These are phyloP conservation scores for Caradrina clavipalpis DNA, from an alignment of 2,888 invertebrate species.

Conservation along the genomic window DNA sequence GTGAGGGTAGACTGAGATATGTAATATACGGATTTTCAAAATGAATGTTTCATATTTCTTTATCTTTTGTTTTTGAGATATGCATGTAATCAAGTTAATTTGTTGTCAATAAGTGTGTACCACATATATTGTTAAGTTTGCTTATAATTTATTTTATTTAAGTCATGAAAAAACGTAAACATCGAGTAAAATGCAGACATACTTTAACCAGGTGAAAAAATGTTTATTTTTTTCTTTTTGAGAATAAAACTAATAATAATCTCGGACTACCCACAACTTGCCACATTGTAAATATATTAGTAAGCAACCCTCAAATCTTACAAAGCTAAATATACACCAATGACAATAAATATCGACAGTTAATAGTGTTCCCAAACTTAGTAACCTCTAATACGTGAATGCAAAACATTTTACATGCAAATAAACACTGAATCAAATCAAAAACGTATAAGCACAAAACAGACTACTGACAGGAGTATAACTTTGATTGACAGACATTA, in stretches of 20 bases:
- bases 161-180: not conserved
- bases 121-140: not conserved
- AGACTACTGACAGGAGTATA: conserved; percentile 48
- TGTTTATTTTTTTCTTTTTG: too few relatives aligned
- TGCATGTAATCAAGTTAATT: not conserved
- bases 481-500: conserved; percentile 8
- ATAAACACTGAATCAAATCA: conserved; percentile 83
- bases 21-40: not conserved
- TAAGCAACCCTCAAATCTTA: conserved; percentile 75
- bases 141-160: too few relatives aligned
- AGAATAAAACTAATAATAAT: not conserved
- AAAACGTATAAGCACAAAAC: conserved; percentile 72
- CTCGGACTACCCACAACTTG: conserved; percentile 50
- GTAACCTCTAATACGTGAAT: conserved; percentile 78
- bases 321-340: conserved; percentile 76
- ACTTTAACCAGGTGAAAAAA: not conserved
- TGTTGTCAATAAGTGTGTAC: not conserved
- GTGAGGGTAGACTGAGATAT: conserved; percentile 49
- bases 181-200: not conserved
- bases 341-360: conserved; percentile 68
- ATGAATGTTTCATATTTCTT: not conserved
- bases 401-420: conserved; percentile 90
- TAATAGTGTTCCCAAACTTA: conserved; percentile 75
- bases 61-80: not conserved
- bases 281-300: conserved; percentile 55